Evolutionary conservation across 2,888 invertebrate species (phyloP), one percentile per base, ranked within the genome.

Genomic region (Calliopum simillimum): DNA sequence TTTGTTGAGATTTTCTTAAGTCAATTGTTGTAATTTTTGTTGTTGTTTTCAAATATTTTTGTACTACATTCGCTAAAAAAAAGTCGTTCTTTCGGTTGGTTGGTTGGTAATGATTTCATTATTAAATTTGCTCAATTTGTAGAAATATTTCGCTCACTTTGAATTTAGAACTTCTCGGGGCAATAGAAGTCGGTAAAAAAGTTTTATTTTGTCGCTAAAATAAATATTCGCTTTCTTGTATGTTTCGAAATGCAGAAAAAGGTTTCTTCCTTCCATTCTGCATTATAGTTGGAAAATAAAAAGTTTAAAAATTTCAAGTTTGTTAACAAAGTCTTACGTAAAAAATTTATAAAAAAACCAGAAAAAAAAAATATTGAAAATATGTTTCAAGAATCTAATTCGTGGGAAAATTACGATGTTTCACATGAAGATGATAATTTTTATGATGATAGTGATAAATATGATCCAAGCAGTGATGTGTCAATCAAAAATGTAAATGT

Each of bases 71-170:
- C 43, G 62, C 62, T 51, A 21, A 33, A 33, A 33, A 33, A 33
- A 33, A 33, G 33, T 33, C 65, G 47, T 69, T 65, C 61, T 69
- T 67, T 64, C 59, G 21, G 69, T 71, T 70, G 51, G 47, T 69
- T 64, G n/a, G 46, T 33, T 74, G 67, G 56, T 61, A 19, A 46
- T 51, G 25, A 56, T 79, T 78, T 76, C 77, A 76, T 76, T 80
- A 81, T 74, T 76, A 78, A 78, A 78, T 76, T 75, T 71, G 53
- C 33, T 33, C 8, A 69, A 75, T 74, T 76, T 76, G 70, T 75
- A 71, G 62, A 75, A 78, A 73, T 75, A 76, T 78, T 70, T 78
- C 74, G 80, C 76, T 80, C 78, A 78, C 79, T 82, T 80, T 63
- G 69, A 74, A 76, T 75, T 74, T 73, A 67, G 71, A 74, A 70